phyloP scores from a whole-genome alignment of 2,113 vertebrate genomes.

The Azemiops feae region DNA sequence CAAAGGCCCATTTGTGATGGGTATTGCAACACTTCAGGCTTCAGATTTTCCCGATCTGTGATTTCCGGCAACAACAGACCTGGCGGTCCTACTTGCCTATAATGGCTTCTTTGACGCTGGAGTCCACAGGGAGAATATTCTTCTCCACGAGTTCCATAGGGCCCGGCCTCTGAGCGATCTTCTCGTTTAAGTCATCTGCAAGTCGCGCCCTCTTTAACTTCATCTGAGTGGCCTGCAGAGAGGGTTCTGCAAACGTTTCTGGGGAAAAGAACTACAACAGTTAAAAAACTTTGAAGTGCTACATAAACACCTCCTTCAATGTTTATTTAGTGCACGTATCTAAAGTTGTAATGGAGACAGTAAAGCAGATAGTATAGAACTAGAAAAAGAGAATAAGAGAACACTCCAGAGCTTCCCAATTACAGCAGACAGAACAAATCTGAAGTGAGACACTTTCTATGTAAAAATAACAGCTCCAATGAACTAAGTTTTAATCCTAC shows the following conservation, averaged over 20 bases:
- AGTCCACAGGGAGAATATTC: conserved; percentile 95
- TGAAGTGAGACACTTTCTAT: neutral
- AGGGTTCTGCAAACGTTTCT: conserved; percentile 96
- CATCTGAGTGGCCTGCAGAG: conserved; percentile 95
- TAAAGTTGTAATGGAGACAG: neutral
- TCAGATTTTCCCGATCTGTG: conserved; percentile 29
- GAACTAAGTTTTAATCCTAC: neutral
- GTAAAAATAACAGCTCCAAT: neutral
- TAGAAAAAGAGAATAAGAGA: neutral
- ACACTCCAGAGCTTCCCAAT: neutral
- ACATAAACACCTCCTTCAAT: neutral
- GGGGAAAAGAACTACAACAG: conserved; percentile 21
- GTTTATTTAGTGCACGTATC: neutral
- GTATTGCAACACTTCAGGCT: neutral
- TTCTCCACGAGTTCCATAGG: conserved; percentile 98
- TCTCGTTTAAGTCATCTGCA: conserved; percentile 97
- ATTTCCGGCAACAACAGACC: neutral
- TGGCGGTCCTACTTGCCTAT: conserved; percentile 77
- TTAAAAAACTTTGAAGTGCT: neutral
- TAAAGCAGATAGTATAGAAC: neutral
- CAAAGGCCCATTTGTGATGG: neutral
- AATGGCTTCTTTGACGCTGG: conserved; percentile 92
- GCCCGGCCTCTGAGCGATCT: conserved; percentile 93
- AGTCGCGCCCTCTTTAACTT: conserved; percentile 91
- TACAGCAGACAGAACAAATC: neutral